A percentile compares a stretch with the other conserved stretches of the same genome.
Evolutionary conservation across 2,888 invertebrate genomes (phyloP).

Genomic region (Acanthosoma haemorrhoidale): DNA sequence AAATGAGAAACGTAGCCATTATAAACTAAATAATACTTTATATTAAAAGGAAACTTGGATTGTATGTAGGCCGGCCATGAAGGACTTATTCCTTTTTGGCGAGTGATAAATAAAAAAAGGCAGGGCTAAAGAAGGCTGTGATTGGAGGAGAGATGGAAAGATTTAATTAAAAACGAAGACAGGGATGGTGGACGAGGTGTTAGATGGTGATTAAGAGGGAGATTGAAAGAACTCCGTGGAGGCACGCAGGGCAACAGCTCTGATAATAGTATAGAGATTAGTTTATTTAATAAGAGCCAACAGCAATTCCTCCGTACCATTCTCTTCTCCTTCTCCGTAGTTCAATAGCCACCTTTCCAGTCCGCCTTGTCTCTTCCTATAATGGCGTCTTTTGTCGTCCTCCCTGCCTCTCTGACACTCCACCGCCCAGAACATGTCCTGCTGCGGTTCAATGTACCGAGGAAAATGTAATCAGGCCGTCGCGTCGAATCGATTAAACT

Average conservation of each 20-base stretch:
- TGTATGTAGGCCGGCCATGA: too few species aligned
- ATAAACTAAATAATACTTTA: too few species aligned
- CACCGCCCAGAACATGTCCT: too few species aligned
- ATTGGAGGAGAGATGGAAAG: slow-evolving; percentile 10
- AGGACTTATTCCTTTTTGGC: too few species aligned
- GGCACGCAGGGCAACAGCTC: neutral
- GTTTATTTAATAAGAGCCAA: slow-evolving; percentile 19
- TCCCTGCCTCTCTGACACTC: neutral
- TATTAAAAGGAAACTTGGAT: too few species aligned
- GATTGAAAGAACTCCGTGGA: slow-evolving; percentile 1
- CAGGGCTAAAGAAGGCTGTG: too few species aligned
- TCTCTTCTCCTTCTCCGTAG: neutral
- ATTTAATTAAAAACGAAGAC: slow-evolving; percentile 14
- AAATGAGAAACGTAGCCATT: too few species aligned
- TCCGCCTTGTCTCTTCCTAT: neutral
- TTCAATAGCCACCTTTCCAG: neutral
- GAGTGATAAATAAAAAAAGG: too few species aligned
- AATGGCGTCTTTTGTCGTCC: neutral
- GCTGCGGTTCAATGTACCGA: neutral
- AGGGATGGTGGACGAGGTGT: slow-evolving; percentile 9
- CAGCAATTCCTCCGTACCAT: slow-evolving; percentile 4
- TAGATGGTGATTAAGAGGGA: neutral
- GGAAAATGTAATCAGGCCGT: too few species aligned
- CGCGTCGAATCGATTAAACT: too few species aligned
- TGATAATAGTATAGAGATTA: slow-evolving; percentile 26